Conservation (phyloP, 1,140 invertebrate species). For the Lepidurus packardi region DNA sequence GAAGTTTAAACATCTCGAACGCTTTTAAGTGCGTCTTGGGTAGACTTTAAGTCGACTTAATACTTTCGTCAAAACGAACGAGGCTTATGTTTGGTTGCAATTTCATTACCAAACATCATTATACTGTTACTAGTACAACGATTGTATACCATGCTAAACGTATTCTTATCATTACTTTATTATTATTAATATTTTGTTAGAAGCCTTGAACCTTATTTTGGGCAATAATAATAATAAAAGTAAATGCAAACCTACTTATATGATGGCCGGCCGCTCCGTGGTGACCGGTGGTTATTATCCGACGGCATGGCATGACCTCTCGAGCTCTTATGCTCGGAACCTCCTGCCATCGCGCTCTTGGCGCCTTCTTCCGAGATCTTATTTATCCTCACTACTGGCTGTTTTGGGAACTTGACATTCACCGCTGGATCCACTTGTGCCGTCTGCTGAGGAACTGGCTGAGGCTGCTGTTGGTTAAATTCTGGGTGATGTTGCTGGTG, state of each 20-base stretch:
- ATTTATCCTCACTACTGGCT: constrained; percentile 37
- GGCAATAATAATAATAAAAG: background rate
- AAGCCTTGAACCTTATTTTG: background rate
- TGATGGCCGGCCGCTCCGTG: background rate
- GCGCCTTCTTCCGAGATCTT: background rate
- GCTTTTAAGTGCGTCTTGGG: no score
- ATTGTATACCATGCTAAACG: no score
- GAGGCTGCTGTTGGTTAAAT: constrained; percentile 31
- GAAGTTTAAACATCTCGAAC: no score
- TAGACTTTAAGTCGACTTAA: no score
- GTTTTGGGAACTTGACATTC: constrained; percentile 33
- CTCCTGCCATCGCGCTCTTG: background rate
- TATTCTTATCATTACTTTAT: no score
- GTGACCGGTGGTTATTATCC: background rate
- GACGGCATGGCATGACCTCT: background rate
- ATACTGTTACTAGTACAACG: no score
- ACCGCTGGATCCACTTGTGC: background rate
- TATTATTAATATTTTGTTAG: background rate
- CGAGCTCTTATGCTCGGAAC: background rate
- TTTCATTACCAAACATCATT: no score
- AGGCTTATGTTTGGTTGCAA: no score
- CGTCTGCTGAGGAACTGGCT: background rate
- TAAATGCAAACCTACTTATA: background rate
- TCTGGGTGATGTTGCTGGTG: constrained; percentile 26
- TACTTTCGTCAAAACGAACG: no score